Evolutionary conservation across 2,113 vertebrate genomes (phyloP).

Genomic region (Caranx ignobilis): DNA sequence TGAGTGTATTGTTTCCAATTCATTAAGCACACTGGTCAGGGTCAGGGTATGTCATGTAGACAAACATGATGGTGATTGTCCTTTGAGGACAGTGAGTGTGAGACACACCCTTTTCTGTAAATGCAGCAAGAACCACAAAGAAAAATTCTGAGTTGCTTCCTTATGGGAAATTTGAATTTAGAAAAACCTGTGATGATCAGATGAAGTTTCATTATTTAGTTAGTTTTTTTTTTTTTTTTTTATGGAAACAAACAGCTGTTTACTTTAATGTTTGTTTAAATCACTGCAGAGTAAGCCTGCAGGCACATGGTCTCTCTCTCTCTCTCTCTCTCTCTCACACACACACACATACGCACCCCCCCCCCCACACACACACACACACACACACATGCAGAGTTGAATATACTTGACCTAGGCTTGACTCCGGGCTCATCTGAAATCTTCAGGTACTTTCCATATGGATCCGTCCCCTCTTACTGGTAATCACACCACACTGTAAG

Average conservation of each 20-base stretch:
- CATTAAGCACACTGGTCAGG: not conserved
- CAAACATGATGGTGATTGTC: not conserved
- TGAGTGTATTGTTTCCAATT: not conserved
- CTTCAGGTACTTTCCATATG: slow-evolving; percentile 73
- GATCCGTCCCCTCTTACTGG: slow-evolving; percentile 33
- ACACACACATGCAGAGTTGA: slow-evolving; percentile 2
- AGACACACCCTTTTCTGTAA: not conserved
- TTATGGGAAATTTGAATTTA: not conserved
- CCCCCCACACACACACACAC: slow-evolving; percentile 8
- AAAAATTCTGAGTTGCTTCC: not conserved
- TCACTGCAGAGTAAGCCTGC: not conserved
- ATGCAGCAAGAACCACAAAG: not conserved
- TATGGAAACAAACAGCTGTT: not conserved
- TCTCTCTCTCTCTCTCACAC: not conserved
- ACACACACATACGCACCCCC: not conserved
- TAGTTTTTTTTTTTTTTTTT: not conserved
- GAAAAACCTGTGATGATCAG: not conserved
- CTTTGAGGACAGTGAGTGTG: not conserved
- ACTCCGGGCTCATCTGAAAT: slow-evolving; percentile 30
- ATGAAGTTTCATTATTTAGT: not conserved
- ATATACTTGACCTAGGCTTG: not conserved
- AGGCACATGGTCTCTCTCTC: not conserved
- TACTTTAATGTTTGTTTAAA: not conserved
- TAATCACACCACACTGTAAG: slow-evolving; percentile 43
- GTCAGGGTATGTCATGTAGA: not conserved